Base-by-base conservation (phyloP, 2,888 invertebrate species). In the Drosophila phalerata region DNA sequence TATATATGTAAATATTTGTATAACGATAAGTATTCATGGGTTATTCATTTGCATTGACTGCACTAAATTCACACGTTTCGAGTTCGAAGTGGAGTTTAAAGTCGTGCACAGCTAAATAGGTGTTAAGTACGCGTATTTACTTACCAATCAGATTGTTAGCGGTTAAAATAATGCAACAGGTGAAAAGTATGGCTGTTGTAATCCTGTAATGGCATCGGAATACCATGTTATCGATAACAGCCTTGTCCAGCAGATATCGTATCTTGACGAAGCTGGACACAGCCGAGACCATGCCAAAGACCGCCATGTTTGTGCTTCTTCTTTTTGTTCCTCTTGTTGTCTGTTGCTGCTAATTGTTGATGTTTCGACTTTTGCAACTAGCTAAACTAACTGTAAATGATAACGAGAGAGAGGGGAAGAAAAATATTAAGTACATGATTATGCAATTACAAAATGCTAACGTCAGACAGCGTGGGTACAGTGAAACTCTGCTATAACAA, bases 211-310 rank as follows among this genome's bases (percentile, higher is more conserved):
- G 97, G 92, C 96, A 96, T 88, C 97, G 94, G 93, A 97, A 97
- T 70, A 97, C 95, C 95, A 97, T 96, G 93, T 97, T 97, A 93
- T 97, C 97, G 90, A 97, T 97, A 85, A 97, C 94, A 71, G 97
- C 97, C 93, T 96, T 97, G 94, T 97, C 97, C 91, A 97, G 94
- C 83, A 97, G 94, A 94, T 96, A 96, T 92, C 97, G 96, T 92
- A 97, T 96, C 94, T 97, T 97, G 88, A 97, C 95, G 92, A 97
- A 97, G 93, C 97, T 97, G 94, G 97, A 97, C 86, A 97, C 96
- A 85, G 97, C 96, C 91, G 97, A 97, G 82, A 96, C 96, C 94
- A 97, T 94, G 77, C 96, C 97, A 91, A 96, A 95, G 77, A 97
- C 94, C 90, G 96, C 95, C 97, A 97, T 97, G 60, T 77, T 91